Base-by-base conservation (phyloP, 2,888 invertebrate genomes). In the Parnassius mnemosyne region DNA sequence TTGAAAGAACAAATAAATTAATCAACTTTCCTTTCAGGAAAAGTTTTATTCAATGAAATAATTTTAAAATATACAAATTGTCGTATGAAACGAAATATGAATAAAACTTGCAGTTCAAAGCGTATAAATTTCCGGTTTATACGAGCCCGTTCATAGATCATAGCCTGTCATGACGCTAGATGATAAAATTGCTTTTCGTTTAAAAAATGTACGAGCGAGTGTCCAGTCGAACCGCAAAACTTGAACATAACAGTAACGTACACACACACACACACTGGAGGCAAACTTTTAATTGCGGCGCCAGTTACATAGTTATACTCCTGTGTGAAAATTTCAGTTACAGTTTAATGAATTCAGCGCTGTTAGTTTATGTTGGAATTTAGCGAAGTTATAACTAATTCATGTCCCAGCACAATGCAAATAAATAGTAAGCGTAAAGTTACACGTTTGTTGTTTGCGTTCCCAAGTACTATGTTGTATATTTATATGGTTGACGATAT, bases 221-320 rank as follows among this genome's bases (percentile, higher is more conserved):
- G 55, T 60, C 55, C 50, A 55, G 50, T 16, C n/a, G 47, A 13
- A 25, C 9, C 11, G 34, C 44, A 50, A 50, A 60, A 60, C 54
- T 60, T 60, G 41, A 54, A 55, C 50, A 60, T 42, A 34, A 34
- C 34, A 34, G 34, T 34, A 34, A 34, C 7, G 44, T 52, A 12
- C 53, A 9, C 7, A 52, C 13, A 54, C 47, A 16, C 16, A 16
- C 16, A 16, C 34, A 49, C 81, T 77, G 81, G 73, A 74, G 78
- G 76, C 75, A 78, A 89, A 89, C 87, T 89, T 89, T 89, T 89
- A 89, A 90, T 89, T 90, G 87, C 85, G 84, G 84, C 73, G 72
- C 77, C 81, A 73, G 83, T 82, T 83, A 84, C 81, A 85, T 80
- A 81, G 81, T 81, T 79, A 61, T 77, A 79, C 78, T 78, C 76